Conservation (phyloP, 23 tunicate genomes). For the Trididemnum clinides region DNA sequence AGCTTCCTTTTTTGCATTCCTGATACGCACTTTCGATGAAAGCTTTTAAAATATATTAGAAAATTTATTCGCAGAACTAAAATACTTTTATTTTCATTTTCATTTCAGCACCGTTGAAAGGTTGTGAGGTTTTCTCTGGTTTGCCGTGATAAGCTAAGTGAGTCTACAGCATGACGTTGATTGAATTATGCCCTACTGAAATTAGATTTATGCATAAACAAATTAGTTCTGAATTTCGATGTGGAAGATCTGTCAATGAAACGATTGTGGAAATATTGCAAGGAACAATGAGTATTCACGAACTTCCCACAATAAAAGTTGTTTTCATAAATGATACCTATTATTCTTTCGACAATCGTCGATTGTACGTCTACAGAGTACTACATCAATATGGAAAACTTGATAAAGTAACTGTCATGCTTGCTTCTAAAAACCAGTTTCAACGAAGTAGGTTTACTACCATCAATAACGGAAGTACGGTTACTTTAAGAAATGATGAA, state of each 20-base stretch:
- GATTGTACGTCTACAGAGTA: conserved; percentile 42
- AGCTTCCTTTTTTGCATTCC: too few relatives aligned
- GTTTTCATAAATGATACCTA: conserved; percentile 12
- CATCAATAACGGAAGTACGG: conserved; percentile 5
- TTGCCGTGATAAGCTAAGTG: too few relatives aligned
- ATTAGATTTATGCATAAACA: conserved; percentile 39
- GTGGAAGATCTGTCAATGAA: neutral
- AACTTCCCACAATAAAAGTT: conserved; percentile 13
- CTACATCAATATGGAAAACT: neutral
- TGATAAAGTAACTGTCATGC: neutral
- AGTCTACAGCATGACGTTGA: too few relatives aligned
- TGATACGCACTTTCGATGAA: too few relatives aligned
- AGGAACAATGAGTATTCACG: conserved; percentile 7
- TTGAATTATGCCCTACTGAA: conserved; percentile 13
- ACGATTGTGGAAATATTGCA: neutral
- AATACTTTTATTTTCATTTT: too few relatives aligned
- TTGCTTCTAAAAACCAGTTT: conserved; percentile 2
- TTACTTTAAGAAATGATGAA: neutral
- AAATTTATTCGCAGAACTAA: too few relatives aligned
- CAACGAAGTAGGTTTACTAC: conserved; percentile 15
- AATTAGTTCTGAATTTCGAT: neutral
- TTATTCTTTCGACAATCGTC: conserved; percentile 42
- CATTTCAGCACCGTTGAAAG: too few relatives aligned
- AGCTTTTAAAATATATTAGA: too few relatives aligned
- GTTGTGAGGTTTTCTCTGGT: too few relatives aligned